phyloP scores from a whole-genome alignment of 2,113 vertebrate species.

The Sceloporus undulatus region DNA sequence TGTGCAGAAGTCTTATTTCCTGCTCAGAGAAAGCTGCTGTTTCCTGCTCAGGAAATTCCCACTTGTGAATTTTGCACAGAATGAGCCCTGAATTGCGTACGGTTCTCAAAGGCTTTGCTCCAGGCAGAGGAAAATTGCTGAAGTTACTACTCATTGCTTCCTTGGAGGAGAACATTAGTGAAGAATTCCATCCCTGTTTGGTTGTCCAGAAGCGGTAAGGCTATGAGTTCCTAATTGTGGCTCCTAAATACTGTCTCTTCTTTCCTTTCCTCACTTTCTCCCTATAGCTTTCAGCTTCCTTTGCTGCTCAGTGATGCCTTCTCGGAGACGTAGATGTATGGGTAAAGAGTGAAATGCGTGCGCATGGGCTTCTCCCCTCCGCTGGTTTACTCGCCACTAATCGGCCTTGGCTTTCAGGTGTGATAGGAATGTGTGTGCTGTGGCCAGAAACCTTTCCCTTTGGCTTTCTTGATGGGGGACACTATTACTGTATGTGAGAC shows the following conservation, averaged over 20 bases:
- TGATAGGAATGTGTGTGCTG: not conserved
- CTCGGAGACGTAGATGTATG: conserved; percentile 67
- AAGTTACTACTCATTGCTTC: not conserved
- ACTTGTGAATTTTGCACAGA: too few relatives aligned
- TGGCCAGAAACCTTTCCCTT: not conserved
- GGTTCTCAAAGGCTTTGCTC: too few relatives aligned
- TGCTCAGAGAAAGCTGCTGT: too few relatives aligned
- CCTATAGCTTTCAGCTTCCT: conserved; percentile 71
- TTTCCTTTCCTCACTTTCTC: conserved; percentile 49
- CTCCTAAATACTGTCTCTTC: conserved; percentile 37
- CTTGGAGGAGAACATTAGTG: not conserved
- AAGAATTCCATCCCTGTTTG: not conserved
- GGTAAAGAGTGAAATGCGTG: conserved; percentile 17
- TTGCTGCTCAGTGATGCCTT: conserved; percentile 69
- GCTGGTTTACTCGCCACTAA: conserved; percentile 41
- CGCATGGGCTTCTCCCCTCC: conserved; percentile 56
- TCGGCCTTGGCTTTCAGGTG: conserved; percentile 41
- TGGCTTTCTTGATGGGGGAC: not conserved
- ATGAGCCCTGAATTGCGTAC: too few relatives aligned
- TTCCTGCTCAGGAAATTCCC: too few relatives aligned
- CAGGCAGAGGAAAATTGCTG: too few relatives aligned
- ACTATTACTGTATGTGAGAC: not conserved
- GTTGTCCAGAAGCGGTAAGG: not conserved
- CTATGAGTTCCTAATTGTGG: accelerated
- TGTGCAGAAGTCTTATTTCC: too few relatives aligned